Base-by-base conservation (phyloP, 2,888 invertebrate genomes). In the Argyresthia goedartella region DNA sequence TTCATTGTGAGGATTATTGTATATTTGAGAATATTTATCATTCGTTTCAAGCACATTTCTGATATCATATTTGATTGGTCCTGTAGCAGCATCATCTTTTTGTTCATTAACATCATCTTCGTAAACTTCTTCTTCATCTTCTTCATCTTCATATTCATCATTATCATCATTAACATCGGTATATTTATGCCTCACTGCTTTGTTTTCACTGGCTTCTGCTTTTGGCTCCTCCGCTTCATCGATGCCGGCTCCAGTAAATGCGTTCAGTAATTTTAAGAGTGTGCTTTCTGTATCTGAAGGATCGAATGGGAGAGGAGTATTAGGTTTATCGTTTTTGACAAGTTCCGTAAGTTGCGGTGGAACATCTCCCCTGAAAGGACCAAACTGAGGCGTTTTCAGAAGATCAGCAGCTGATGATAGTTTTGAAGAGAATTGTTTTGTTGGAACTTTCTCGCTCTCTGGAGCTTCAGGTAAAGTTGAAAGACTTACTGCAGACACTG, bases 291-390 rank as follows among this genome's bases (percentile, higher is more conserved):
- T 52, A 55, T 60, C 6, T 52, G 54, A 36, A 6, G 25, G 2
- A 25, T 25, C 25, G 6, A 6, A 25, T 25, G 25, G 25, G 3
- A 25, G 6, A 25, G 25, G 6, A 6, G 25, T 25, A 6, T 25
- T 25, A 25, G 25, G 6, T 25, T 6, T 25, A 6, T 25, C 2
- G 2, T 25, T 25, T 25, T 11, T 25, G 25, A 16, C 33, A 8
- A 47, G 11, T 11, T 33, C 47, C 15, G 33, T 33, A 9, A 49
- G 34, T 13, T 13, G 16, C 10, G 81, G 71, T 34, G 94, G 93
- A 7, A 92, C 86, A 65, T 94, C 92, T 0, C 94, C 94, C 61
- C 87, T 90, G 60, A 91, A 94, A 2, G 91, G 91, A 0, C 91
- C 91, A 59, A 92, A 93, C 66, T 94, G 94, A 1, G 94, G 94